Evolutionary conservation across 2,888 invertebrate genomes (phyloP).

Genomic region (Rhaphigaster nebulosa): DNA sequence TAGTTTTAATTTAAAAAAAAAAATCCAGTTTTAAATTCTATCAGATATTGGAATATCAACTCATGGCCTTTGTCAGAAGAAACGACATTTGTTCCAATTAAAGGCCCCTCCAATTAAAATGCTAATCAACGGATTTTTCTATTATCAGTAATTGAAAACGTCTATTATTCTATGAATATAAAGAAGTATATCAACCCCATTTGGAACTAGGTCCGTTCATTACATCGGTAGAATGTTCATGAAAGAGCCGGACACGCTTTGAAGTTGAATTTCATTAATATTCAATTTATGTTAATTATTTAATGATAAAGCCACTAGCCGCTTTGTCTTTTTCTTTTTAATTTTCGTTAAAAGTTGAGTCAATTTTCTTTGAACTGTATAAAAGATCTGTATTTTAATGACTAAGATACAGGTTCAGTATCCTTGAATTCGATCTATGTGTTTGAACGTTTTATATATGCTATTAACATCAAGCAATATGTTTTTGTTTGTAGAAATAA

Average conservation of each 20-base stretch:
- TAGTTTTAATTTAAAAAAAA: background rate
- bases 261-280: constrained; percentile 26
- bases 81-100: background rate
- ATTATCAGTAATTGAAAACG: background rate
- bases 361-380: background rate
- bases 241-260: background rate
- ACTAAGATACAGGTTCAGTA: background rate
- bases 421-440: too few relatives aligned
- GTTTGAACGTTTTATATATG: too few relatives aligned
- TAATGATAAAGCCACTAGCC: background rate
- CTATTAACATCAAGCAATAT: too few relatives aligned
- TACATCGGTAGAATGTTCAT: background rate
- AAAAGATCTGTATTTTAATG: background rate
- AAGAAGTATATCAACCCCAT: background rate
- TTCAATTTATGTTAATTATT: constrained; percentile 21
- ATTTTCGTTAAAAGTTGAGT: background rate
- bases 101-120: constrained; percentile 12
- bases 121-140: constrained; percentile 11
- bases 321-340: background rate
- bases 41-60: background rate
- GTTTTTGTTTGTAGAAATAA: too few relatives aligned
- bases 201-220: background rate
- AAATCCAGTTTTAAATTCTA: background rate
- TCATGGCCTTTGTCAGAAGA: background rate
- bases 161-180: constrained; percentile 21